phyloP scores from a whole-genome alignment of 2,888 invertebrate genomes.

The Sphecodes monilicornis region DNA sequence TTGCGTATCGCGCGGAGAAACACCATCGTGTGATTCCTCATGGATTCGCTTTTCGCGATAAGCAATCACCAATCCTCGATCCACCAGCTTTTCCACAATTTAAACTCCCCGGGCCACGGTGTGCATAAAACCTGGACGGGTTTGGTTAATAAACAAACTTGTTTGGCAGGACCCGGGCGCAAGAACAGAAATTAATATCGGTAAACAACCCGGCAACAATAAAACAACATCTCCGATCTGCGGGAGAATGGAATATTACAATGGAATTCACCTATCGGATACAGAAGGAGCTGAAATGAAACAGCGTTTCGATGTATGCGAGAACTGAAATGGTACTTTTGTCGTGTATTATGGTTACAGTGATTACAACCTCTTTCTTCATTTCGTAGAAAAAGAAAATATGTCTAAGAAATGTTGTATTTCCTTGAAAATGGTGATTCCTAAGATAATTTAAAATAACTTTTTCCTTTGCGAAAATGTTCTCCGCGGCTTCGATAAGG shows the following conservation, averaged over 20 bases:
- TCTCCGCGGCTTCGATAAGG: too few species aligned
- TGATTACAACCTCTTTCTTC: too few species aligned
- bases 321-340: too few species aligned
- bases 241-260: neutral
- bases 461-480: too few species aligned
- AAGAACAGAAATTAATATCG: neutral
- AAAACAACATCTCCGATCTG: neutral
- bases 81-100: neutral
- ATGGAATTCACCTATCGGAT: neutral
- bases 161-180: neutral
- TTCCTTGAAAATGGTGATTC: too few species aligned
- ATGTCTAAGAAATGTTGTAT: too few species aligned
- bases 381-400: too few species aligned
- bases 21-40: neutral
- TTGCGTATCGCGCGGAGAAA: slow-evolving; percentile 34
- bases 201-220: neutral
- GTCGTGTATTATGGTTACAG: too few species aligned
- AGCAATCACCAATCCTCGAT: neutral
- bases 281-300: neutral
- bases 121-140: neutral
- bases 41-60: neutral
- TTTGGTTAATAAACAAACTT: neutral
- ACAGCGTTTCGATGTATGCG: too few species aligned
- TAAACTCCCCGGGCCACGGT: neutral
- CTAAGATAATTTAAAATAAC: too few species aligned